Percentiles rank a stretch among this genome's conserved stretches.
phyloP scores from a whole-genome alignment of 2,888 invertebrate species.

The Parnassius smintheus region DNA sequence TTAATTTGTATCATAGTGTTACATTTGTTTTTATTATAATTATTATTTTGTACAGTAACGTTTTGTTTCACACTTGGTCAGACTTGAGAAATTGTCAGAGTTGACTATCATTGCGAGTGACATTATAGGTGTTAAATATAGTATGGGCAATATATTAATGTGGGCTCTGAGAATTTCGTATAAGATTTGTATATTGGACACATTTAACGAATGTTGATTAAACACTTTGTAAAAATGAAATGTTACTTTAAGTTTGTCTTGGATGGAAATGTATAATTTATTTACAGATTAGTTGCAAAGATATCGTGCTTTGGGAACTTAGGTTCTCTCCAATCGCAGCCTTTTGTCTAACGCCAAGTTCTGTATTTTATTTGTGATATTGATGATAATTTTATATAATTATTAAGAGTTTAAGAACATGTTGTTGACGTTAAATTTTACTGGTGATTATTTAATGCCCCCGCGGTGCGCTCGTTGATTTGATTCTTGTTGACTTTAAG shows the following conservation, averaged over 20 bases:
- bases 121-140: neutral
- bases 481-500: conserved; percentile 25
- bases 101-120: conserved; percentile 32
- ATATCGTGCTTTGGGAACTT: neutral
- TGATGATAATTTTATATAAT: conserved; percentile 74
- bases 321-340: conserved; percentile 9
- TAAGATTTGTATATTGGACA: neutral
- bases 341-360: conserved; percentile 41
- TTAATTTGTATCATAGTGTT: conserved; percentile 67
- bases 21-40: conserved; percentile 43
- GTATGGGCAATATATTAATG: neutral
- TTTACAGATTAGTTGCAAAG: neutral
- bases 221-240: conserved; percentile 4
- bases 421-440: conserved; percentile 71
- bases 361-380: conserved; percentile 77
- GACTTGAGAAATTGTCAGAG: conserved; percentile 21
- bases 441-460: conserved; percentile 61
- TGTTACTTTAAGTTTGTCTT: conserved; percentile 3
- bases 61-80: conserved; percentile 59
- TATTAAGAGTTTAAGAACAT: conserved; percentile 72
- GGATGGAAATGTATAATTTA: conserved; percentile 9
- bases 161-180: conserved; percentile 23
- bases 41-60: conserved; percentile 64
- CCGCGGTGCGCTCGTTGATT: conserved; percentile 48
- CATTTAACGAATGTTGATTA: neutral